These are phyloP conservation scores for Clarias magur DNA, from an alignment of 2,113 vertebrate species.

Conservation along the genomic window DNA sequence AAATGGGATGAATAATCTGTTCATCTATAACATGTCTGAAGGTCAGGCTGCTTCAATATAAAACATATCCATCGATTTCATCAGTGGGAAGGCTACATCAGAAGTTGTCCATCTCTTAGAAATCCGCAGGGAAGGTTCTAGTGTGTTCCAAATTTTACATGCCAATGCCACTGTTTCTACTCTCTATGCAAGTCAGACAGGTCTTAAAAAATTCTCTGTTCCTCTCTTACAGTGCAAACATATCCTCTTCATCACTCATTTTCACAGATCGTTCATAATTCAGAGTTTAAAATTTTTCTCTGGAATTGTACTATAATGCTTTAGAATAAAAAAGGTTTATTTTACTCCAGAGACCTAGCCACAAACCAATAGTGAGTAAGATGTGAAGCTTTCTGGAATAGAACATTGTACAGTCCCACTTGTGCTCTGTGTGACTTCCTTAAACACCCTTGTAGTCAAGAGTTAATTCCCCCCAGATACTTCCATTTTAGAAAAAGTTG, in stretches of 20 bases:
- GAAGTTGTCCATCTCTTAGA: not conserved
- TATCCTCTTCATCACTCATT: not conserved
- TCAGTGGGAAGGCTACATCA: not conserved
- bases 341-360: slow-evolving; percentile 61
- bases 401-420: slow-evolving; percentile 73
- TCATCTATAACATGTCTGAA: not conserved
- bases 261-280: not conserved
- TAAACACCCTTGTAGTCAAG: slow-evolving; percentile 45
- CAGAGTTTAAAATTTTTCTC: slow-evolving; percentile 53
- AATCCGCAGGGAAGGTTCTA: slow-evolving; percentile 19
- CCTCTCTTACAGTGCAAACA: slow-evolving; percentile 20
- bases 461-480: slow-evolving; percentile 56
- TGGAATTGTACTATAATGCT: slow-evolving; percentile 63
- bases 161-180: slow-evolving; percentile 56
- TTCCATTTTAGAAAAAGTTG: slow-evolving; percentile 71
- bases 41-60: not conserved
- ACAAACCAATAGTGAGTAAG: slow-evolving; percentile 53
- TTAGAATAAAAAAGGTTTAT: slow-evolving; percentile 58
- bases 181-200: slow-evolving; percentile 76
- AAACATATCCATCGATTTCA: slow-evolving; percentile 1
- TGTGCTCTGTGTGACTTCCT: slow-evolving; percentile 62
- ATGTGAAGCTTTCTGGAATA: slow-evolving; percentile 66
- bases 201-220: slow-evolving; percentile 12
- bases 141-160: slow-evolving; percentile 12
- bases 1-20: not conserved